Evolutionary conservation across 2,113 vertebrate genomes (phyloP), one percentile per base, ranked within the genome.

Genomic region (Craseonycteris thonglongyai): DNA sequence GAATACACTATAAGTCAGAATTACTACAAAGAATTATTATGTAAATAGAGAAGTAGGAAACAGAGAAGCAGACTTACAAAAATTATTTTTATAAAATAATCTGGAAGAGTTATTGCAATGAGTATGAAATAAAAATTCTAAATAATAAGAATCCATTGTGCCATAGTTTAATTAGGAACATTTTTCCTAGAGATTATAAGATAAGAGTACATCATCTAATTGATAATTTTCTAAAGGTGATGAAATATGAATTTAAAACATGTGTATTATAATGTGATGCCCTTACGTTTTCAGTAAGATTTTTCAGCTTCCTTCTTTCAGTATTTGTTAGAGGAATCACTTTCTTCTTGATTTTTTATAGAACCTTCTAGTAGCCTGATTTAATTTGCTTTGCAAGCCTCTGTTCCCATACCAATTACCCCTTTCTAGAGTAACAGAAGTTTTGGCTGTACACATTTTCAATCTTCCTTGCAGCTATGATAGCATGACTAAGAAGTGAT

Each of bases 111-210:
- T 85, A 86, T n/a, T 72, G 68, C 35, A 96, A n/a, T 74, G 21
- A 71, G 12, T 42, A 81, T 61, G 76, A 93, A 90, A 68, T 38
- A 38, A 74, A 94, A 93, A 85, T 78, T 85, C 54, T 88, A 65
- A 61, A 88, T 66, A 92, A 81, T 66, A 89, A 84, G 38, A 59
- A 87, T 88, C 3, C 14, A 40, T 49, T 14, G 12, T 91, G 14
- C 26, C 24, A 7, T 91, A 21, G 24, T 85, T 81, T 71, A 85
- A 54, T 65, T 33, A 58, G 28, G 30, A 72, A 28, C 12, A 80
- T 59, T 40, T 78, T 47, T 12, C 75, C 75, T 54, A 47, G n/a
- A 18, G 26, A 4, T 68, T 89, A 26, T 75, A 58, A 72, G 28
- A 76, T 33, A 61, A 9, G 49, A 76, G 21, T 49, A 30, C 1